Percentiles rank a stretch among this genome's conserved stretches.
Conservation (phyloP, 2,113 vertebrate genomes). For the Aegotheles bennettii region DNA sequence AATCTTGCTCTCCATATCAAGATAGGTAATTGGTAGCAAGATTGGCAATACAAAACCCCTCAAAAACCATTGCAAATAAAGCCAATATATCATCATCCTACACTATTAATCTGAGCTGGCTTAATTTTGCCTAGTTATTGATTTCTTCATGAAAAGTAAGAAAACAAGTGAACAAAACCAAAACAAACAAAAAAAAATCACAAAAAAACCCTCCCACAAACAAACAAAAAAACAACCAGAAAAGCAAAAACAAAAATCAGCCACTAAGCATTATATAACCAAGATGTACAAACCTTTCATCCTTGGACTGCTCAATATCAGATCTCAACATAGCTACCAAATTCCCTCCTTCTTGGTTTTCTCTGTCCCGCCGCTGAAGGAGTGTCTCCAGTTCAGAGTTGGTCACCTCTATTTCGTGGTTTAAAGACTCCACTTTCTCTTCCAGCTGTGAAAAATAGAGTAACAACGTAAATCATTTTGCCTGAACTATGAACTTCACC, state of each 20-base stretch:
- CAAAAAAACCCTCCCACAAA: too few species aligned
- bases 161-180: too few species aligned
- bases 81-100: background rate
- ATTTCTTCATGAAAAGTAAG: background rate
- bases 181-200: too few species aligned
- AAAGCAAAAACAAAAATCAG: background rate
- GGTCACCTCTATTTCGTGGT: constrained; percentile 73
- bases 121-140: background rate
- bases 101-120: background rate
- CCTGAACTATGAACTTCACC: background rate
- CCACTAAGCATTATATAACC: background rate
- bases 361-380: constrained; percentile 77
- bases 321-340: constrained; percentile 83
- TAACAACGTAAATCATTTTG: background rate
- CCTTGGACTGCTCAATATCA: constrained; percentile 75
- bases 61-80: background rate
- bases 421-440: constrained; percentile 74
- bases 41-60: background rate
- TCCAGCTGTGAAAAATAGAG: constrained; percentile 74
- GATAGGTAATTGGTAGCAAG: background rate
- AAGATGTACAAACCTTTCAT: constrained; percentile 76
- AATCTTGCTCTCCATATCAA: background rate
- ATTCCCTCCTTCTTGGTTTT: constrained; percentile 82
- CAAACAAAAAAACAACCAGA: too few species aligned
- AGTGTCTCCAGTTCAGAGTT: constrained; percentile 78